Evolutionary conservation across 2,888 invertebrate species (phyloP), one percentile per base, ranked within the genome.

Genomic region (Drosophila multiciliata): DNA sequence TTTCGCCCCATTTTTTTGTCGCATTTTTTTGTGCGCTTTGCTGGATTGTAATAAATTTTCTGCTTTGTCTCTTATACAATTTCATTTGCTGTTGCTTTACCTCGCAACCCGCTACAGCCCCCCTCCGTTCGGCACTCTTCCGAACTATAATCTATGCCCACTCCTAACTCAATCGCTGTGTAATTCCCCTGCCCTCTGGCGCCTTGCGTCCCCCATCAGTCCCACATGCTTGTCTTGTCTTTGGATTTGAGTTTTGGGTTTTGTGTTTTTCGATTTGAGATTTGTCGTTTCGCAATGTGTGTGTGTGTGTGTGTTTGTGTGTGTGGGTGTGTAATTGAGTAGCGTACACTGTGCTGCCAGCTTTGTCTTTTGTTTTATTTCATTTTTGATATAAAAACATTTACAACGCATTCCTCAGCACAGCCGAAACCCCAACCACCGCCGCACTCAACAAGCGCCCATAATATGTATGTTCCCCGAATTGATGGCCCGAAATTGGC

Each of bases 161-260:
- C 50, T 66, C 63, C 61, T 54, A 54, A 50, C 59, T 65, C 61
- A 76, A 78, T 77, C 69, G 65, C 48, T 59, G 40, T 23, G 57
- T 58, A 36, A 36, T 23, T 7, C 42, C 17, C 20, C n/a, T 36
- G 32, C 17, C 12, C 35, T 12, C 3, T 1, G 23, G 32, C 26
- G n/a, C 20, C 72, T 52, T 23, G 23, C 23, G 2, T 23, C 23
- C 4, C 45, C 45, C 1, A 23, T 65, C 68, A 66, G 77, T 72
- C 77, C 82, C 75, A 74, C 68, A 75, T 83, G 85, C 88, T 89
- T 85, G 75, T 84, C 69, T 89, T 85, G 89, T 82, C 87, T 82
- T 87, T 82, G 90, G 89, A 89, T 86, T 86, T 82, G 85, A 89
- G 87, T 87, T 90, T 86, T 82, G 83, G 85, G 87, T 88, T 88